These are phyloP conservation scores for Pseudomugil tenellus DNA, from an alignment of 2,797 vertebrate genomes.

Conservation along the genomic window DNA sequence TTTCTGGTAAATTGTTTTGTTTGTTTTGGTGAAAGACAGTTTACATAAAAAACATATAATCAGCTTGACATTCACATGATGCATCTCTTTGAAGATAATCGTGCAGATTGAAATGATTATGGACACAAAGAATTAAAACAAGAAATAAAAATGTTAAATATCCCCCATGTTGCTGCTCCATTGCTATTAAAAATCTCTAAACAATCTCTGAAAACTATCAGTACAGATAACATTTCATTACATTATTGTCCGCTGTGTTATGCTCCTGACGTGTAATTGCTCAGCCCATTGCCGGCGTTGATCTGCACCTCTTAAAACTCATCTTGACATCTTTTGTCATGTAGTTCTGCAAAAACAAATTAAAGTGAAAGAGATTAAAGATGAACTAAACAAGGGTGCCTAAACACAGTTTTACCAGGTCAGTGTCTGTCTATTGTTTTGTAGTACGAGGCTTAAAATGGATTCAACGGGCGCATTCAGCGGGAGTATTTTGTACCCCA, in stretches of 20 bases:
- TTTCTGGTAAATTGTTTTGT: too few species aligned
- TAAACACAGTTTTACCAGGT: slow-evolving; percentile 54
- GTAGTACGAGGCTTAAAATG: slow-evolving; percentile 60
- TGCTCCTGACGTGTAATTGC: background rate
- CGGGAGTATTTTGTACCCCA: slow-evolving; percentile 20
- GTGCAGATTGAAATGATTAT: background rate
- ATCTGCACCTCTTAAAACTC: slow-evolving; percentile 14
- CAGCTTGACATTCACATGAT: too few species aligned
- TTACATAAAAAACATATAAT: too few species aligned
- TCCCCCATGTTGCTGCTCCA: background rate
- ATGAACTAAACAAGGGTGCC: slow-evolving; percentile 11
- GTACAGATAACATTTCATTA: background rate
- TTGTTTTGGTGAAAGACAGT: too few species aligned
- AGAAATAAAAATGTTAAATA: background rate
- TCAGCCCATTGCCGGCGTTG: background rate
- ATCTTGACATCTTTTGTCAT: slow-evolving; percentile 33
- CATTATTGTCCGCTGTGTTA: background rate
- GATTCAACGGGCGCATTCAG: slow-evolving; percentile 47
- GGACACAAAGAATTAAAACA: background rate
- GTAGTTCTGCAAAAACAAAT: slow-evolving; percentile 53
- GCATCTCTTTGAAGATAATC: background rate
- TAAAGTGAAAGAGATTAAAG: slow-evolving; percentile 63
- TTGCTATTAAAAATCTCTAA: background rate
- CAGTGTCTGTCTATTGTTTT: slow-evolving; percentile 66
- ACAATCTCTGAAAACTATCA: background rate